phyloP scores from a whole-genome alignment of 2,797 vertebrate species.

The Galaxias olidus region DNA sequence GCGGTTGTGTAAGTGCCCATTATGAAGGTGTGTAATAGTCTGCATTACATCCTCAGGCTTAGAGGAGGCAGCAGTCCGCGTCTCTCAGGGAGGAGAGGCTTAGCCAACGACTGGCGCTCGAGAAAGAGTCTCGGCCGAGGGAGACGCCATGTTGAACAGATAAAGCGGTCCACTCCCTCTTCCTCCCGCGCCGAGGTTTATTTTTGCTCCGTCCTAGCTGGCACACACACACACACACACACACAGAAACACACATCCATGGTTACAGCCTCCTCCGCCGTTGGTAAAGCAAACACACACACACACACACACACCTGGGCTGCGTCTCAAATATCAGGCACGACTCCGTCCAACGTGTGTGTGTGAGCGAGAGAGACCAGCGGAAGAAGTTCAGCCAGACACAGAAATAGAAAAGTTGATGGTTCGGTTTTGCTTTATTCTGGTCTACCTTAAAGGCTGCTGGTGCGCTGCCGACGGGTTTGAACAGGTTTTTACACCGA shows the following conservation, averaged over 20 bases:
- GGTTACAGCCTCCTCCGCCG: background rate
- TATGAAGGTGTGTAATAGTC: background rate
- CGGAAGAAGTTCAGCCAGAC: too few relatives aligned
- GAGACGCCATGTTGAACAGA: background rate
- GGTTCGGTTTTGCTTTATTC: constrained; percentile 1
- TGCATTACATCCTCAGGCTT: background rate
- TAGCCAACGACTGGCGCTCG: too few relatives aligned
- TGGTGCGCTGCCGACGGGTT: background rate
- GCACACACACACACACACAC: background rate
- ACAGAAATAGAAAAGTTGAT: background rate
- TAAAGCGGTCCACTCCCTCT: background rate
- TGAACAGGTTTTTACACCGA: background rate
- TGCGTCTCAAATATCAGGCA: background rate
- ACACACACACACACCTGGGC: background rate
- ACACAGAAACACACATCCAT: background rate
- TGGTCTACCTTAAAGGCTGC: constrained; percentile 1
- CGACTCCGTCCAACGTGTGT: background rate
- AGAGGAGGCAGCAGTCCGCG: background rate
- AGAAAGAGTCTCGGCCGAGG: background rate
- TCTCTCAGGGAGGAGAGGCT: background rate
- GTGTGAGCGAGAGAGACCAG: background rate
- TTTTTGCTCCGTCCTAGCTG: background rate
- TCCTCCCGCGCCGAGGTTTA: background rate
- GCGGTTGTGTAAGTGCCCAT: background rate
- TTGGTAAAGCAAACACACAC: background rate